These are phyloP conservation scores for Choloepus hoffmanni DNA, from an alignment of 2,113 vertebrate species.

Conservation along the genomic window DNA sequence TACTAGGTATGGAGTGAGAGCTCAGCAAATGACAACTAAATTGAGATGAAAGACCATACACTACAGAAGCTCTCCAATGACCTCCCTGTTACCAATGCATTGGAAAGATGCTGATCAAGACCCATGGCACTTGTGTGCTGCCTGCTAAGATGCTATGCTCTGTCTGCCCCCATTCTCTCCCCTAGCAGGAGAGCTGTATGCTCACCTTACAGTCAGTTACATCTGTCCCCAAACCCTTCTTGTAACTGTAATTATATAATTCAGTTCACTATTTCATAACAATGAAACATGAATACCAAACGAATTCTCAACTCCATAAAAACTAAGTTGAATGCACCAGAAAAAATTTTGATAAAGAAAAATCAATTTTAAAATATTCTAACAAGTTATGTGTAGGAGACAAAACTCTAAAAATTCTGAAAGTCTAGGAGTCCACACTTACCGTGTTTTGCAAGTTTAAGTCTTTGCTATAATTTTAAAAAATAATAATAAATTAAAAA, in stretches of 20 bases:
- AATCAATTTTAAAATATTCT: not conserved
- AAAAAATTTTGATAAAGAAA: not conserved
- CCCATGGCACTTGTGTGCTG: accelerated
- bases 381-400: not conserved
- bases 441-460: not conserved
- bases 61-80: not conserved
- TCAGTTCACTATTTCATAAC: not conserved
- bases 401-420: not conserved
- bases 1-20: too few species aligned
- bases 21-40: not conserved
- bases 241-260: not conserved
- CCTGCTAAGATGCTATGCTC: not conserved
- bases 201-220: not conserved
- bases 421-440: not conserved
- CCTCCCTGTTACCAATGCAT: not conserved
- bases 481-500: constrained; percentile 25
- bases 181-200: not conserved
- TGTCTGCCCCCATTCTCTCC: not conserved
- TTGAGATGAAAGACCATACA: not conserved
- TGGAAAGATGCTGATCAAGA: not conserved
- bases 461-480: not conserved
- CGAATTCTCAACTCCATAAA: not conserved
- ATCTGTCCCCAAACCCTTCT: not conserved
- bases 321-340: not conserved
- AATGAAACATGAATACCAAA: not conserved